Evolutionary conservation across 2,888 invertebrate species (phyloP), one percentile per base, ranked within the genome.

Genomic region (Salticus scenicus): DNA sequence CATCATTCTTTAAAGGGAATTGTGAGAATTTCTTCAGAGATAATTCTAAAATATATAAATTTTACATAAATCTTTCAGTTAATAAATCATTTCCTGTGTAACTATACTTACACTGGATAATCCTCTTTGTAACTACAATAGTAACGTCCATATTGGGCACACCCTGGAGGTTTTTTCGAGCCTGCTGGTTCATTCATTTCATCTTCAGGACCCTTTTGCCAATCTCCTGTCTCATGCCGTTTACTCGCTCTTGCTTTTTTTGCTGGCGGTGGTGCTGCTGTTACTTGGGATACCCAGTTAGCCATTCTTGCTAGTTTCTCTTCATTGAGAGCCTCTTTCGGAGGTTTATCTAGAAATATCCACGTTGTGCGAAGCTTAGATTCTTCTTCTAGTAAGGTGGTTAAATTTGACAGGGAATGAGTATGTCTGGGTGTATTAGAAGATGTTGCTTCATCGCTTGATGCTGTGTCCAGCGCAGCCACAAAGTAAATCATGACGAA

Each of bases 51-150:
- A n/a, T n/a, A n/a, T n/a, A n/a, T n/a, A n/a, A n/a, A n/a, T n/a
- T n/a, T n/a, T n/a, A n/a, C n/a, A n/a, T n/a, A n/a, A n/a, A n/a
- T n/a, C n/a, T n/a, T n/a, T n/a, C n/a, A n/a, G n/a, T n/a, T n/a
- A n/a, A n/a, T n/a, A n/a, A n/a, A n/a, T n/a, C n/a, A n/a, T n/a
- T n/a, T n/a, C n/a, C n/a, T n/a, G n/a, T n/a, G n/a, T n/a, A n/a
- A n/a, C n/a, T n/a, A 12, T 57, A 85, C 87, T 88, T 81, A 88
- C 77, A 78, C 74, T 1, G 89, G 89, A 87, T 89, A 89, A 57
- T 89, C 88, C 47, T 89, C 89, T 51, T 88, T 88, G 70, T 87
- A 88, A 57, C 84, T 88, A 75, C 89, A 89, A 67, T 89, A 89
- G 67, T 88, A 88, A 12, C 88, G 72, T 14, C 89, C 88, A 51